These are phyloP conservation scores for Monomorium pharaonis DNA, from an alignment of 1,140 invertebrate genomes.

Conservation along the genomic window DNA sequence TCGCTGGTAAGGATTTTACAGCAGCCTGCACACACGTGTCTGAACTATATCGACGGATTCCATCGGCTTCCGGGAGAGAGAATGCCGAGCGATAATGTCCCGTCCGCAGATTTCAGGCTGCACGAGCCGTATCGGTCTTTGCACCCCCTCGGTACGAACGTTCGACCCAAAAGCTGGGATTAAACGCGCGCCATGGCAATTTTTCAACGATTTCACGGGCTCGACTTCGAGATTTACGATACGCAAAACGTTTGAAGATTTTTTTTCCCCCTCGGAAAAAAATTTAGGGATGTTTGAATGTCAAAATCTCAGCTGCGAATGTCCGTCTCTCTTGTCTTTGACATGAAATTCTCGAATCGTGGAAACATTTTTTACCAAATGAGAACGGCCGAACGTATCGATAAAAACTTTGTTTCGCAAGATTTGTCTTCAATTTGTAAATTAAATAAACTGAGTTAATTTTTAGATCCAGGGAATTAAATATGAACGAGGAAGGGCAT, in stretches of 20 bases:
- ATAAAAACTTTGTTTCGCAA: neutral
- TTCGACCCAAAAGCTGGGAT: conserved; percentile 40
- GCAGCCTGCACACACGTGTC: conserved; percentile 8
- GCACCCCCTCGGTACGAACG: conserved; percentile 13
- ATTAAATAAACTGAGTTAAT: neutral
- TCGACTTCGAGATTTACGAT: conserved; percentile 41
- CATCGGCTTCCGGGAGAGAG: conserved; percentile 12
- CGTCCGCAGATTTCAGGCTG: conserved; percentile 55
- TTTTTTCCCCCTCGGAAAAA: neutral
- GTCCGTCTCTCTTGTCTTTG: neutral
- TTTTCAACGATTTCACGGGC: conserved; percentile 61
- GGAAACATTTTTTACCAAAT: neutral
- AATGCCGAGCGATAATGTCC: conserved; percentile 54
- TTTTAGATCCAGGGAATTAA: neutral
- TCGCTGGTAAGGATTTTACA: conserved; percentile 62
- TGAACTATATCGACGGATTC: conserved; percentile 48
- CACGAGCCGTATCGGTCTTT: neutral
- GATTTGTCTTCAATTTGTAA: neutral
- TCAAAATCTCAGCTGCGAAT: conserved; percentile 6
- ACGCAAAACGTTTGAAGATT: conserved; percentile 8
- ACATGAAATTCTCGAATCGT: neutral
- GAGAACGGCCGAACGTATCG: neutral
- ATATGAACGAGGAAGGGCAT: neutral
- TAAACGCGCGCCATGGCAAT: conserved; percentile 58
- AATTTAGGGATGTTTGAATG: neutral